Evolutionary conservation across 2,888 invertebrate species (phyloP), one percentile per base, ranked within the genome.

Genomic region (Lamellibrachia columna): DNA sequence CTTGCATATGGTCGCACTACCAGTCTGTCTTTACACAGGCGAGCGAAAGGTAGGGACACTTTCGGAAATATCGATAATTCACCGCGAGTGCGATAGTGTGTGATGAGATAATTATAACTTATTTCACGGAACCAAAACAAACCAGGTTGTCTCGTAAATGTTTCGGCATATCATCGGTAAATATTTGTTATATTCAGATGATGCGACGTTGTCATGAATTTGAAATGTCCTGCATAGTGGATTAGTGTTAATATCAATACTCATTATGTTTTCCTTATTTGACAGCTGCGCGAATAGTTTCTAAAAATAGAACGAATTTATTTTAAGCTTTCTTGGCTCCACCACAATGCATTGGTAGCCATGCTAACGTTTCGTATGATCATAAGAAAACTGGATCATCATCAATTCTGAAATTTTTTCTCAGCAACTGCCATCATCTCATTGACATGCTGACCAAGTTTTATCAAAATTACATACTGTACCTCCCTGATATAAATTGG

Each of bases 11-110:
- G 75, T 75, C 75, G 75, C n/a, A 22, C 75, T 75, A 75, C 75
- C 15, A 75, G 22, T 22, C 22, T 75, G 75, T 75, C 75, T 15
- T 75, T 75, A 75, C n/a, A 22, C n/a, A 11, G 75, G 75, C 75
- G 75, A 75, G 75, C 75, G 75, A 75, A 75, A 75, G 75, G 75
- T 75, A 75, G 22, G 75, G 75, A 75, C 75, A 75, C 75, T 75
- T 75, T 75, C 22, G 75, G 75, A 75, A 75, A 75, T 75, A 75
- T 75, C 75, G 75, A 55, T n/a, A 75, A 75, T 75, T 75, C 75
- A 22, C 75, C 75, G 75, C 15, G 75, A n/a, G 75, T 55, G 55
- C 55, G 55, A 7, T 55, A 9, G 8, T 55, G 9, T 9, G 7
- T 6, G 22, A 15, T 15, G 75, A 22, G 9, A 15, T 11, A 9